Percentiles rank a stretch among this genome's conserved stretches.
These are phyloP conservation scores for Ovibos moschatus DNA, from an alignment of 2,113 vertebrate species.

Conservation along the genomic window DNA sequence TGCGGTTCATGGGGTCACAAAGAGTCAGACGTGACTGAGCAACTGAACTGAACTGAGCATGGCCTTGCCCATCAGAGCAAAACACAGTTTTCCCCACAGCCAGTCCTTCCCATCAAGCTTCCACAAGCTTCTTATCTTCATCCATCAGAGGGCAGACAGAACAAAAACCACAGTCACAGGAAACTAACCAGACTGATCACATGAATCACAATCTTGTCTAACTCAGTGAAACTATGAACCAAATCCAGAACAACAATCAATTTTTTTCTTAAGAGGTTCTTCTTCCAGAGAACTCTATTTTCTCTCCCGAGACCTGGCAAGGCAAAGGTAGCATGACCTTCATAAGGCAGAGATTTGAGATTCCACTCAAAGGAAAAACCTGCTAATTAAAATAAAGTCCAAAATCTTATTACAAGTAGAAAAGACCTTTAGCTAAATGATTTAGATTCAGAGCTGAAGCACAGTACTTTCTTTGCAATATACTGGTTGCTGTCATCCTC, in stretches of 20 bases:
- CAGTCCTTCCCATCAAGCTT: neutral
- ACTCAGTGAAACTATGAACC: neutral
- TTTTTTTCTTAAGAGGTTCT: neutral
- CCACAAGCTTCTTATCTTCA: neutral
- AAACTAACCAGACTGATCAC: neutral
- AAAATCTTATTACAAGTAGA: neutral
- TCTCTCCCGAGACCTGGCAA: conserved; percentile 2
- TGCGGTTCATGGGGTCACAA: neutral
- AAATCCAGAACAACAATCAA: neutral
- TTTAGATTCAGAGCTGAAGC: neutral
- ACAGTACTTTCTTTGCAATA: neutral
- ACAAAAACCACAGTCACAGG: neutral
- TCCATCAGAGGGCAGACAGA: neutral
- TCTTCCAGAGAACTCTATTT: conserved; percentile 19
- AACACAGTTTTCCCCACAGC: neutral
- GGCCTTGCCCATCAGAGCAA: neutral
- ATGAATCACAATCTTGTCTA: neutral
- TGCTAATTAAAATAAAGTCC: conserved; percentile 33
- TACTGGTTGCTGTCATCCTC: neutral
- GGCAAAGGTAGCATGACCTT: conserved; percentile 2
- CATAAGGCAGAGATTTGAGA: conserved; percentile 7
- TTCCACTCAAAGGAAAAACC: neutral
- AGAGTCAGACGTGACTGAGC: accelerated
- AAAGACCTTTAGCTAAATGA: neutral
- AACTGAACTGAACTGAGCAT: neutral